Evolutionary conservation across 1,140 invertebrate species (phyloP).

Genomic region (Macrostomum lignano): DNA sequence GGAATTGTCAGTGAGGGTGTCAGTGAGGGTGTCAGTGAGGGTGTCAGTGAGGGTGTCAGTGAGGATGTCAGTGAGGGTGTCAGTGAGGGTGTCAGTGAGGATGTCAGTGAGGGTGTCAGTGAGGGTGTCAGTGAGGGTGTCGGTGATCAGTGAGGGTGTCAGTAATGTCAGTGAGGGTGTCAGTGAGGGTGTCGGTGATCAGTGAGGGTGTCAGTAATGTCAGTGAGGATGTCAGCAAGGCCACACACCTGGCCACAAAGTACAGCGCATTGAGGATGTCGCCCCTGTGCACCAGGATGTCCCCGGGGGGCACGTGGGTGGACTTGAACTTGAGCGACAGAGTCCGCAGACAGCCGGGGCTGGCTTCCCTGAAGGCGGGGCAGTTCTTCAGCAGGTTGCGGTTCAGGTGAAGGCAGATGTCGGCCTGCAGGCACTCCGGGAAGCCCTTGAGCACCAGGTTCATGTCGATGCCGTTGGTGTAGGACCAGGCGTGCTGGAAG

Average conservation of each 20-base stretch:
- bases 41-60: too few relatives aligned
- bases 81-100: too few relatives aligned
- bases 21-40: too few relatives aligned
- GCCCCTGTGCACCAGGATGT: constrained; percentile 22
- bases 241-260: constrained; percentile 20
- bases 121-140: too few relatives aligned
- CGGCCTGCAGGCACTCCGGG: constrained; percentile 99
- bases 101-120: too few relatives aligned
- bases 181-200: too few relatives aligned
- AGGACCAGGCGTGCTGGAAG: constrained; percentile 96
- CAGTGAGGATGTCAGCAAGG: too few relatives aligned
- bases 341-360: constrained; percentile 15
- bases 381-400: constrained; percentile 74
- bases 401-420: constrained; percentile 96
- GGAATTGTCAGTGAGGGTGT: too few relatives aligned
- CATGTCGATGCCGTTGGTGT: constrained; percentile 94
- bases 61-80: too few relatives aligned
- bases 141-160: too few relatives aligned
- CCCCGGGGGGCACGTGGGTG: constrained; percentile 23
- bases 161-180: too few relatives aligned
- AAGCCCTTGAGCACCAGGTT: constrained; percentile 78
- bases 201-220: too few relatives aligned
- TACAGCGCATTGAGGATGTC: constrained; percentile 22
- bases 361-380: constrained; percentile 48
- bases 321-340: constrained; percentile 21